phyloP scores from a whole-genome alignment of 2,113 vertebrate species.

The Phyllostomus hastatus region DNA sequence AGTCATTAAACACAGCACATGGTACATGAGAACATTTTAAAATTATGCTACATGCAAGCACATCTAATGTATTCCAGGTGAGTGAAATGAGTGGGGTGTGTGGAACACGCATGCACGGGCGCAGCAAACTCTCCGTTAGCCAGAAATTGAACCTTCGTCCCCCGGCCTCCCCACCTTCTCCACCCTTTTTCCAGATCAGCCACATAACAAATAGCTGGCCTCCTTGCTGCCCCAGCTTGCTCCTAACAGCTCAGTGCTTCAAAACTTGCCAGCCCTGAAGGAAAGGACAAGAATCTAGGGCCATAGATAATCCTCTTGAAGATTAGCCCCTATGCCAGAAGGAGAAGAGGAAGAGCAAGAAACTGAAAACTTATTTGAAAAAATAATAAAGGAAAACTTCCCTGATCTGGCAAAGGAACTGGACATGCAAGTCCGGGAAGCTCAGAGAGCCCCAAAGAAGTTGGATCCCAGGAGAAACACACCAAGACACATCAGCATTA shows the following conservation, averaged over 20 bases:
- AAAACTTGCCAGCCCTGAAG: not conserved
- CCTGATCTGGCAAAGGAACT: too few species aligned
- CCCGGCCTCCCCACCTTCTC: too few species aligned
- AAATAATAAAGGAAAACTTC: too few species aligned
- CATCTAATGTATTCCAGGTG: not conserved
- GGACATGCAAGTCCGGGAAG: too few species aligned
- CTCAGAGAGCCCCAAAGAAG: too few species aligned
- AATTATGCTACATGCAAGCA: not conserved
- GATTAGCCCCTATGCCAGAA: not conserved
- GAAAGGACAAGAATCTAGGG: not conserved
- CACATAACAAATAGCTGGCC: not conserved
- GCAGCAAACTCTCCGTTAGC: not conserved
- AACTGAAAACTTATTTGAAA: too few species aligned
- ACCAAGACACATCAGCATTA: too few species aligned
- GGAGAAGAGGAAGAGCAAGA: too few species aligned
- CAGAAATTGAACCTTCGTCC: not conserved
- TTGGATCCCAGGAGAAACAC: too few species aligned
- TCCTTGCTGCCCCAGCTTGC: accelerated
- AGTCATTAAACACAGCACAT: not conserved
- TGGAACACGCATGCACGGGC: not conserved
- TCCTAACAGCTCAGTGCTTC: not conserved
- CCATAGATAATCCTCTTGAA: conserved; percentile 32
- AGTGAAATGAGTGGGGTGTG: not conserved
- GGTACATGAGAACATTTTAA: not conserved
- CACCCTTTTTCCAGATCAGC: not conserved